Evolutionary conservation across 2,113 vertebrate species (phyloP), one percentile per base, ranked within the genome.

Genomic region (Lanius ludovicianus): DNA sequence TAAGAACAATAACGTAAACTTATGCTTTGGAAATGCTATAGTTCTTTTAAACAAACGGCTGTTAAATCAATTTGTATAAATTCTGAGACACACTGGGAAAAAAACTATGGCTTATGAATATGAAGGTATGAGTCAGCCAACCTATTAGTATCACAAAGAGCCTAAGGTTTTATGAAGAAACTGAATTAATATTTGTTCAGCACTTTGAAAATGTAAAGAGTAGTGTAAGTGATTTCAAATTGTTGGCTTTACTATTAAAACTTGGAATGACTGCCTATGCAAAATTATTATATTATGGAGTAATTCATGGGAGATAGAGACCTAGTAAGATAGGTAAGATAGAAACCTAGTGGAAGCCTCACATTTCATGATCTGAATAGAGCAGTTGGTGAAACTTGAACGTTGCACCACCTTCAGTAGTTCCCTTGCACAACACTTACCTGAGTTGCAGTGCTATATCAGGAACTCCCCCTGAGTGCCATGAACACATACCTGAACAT

Each of bases 101-200:
- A 50, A 42, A 93, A 93, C 5, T 52, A 22, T 30, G 31, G 22
- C 10, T 93, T 90, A 78, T 90, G 41, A 90, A 88, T 88, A 96
- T 60, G 64, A 96, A 92, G 8, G 47, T 78, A 75, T 84, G 90
- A 96, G 62, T 96, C 93, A 96, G 55, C 4, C 67, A 83, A 47
- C 28, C 49, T 90, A 64, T 88, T 95, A 89, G 68, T 67, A 84
- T 71, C 85, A 89, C 47, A 84, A 84, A 31, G 20, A 92, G 30
- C 25, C 68, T 44, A 67, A 31, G 4, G 41, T 96, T 94, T 93
- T 86, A 56, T 56, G 52, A 86, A 80, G 56, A 88, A 90, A 64
- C 22, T 59, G 27, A 93, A 83, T 76, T 84, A 92, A 84, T 96
- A 84, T 86, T 94, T 96, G 53, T 91, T 91, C 70, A 91, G 41